Percentiles rank a stretch among this genome's conserved stretches.
Evolutionary conservation across 2,113 vertebrate genomes (phyloP).

Genomic region (Poicephalus meyeri): DNA sequence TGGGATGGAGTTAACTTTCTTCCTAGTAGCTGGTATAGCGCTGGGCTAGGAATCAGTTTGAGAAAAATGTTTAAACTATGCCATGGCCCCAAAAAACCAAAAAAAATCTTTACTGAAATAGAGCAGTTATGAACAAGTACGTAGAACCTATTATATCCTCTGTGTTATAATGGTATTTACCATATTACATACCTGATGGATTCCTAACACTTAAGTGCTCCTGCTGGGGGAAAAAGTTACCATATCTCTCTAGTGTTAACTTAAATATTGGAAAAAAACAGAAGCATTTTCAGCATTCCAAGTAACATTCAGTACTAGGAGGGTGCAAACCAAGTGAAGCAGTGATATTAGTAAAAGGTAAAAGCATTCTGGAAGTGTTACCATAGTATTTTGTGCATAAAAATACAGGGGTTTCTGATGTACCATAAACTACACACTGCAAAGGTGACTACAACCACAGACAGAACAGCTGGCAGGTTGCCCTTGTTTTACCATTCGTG

Average conservation of each 20-base stretch:
- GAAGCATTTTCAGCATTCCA: neutral
- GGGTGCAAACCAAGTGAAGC: neutral
- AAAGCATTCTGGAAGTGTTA: neutral
- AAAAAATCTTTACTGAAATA: neutral
- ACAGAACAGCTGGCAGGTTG: neutral
- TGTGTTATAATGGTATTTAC: neutral
- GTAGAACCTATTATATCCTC: neutral
- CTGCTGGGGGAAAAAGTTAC: neutral
- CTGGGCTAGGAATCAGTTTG: neutral
- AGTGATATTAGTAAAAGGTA: slow-evolving; percentile 9
- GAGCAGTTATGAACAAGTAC: neutral
- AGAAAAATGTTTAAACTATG: neutral
- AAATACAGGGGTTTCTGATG: neutral
- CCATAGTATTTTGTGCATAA: neutral
- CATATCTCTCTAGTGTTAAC: neutral
- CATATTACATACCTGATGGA: neutral
- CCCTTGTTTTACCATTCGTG: neutral
- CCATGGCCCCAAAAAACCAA: neutral
- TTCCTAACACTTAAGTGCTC: neutral
- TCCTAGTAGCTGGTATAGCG: neutral
- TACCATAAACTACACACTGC: neutral
- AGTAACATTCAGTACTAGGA: neutral
- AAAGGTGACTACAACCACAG: neutral
- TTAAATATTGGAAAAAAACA: neutral
- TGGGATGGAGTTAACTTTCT: neutral